A percentile compares a stretch with the other conserved stretches of the same genome.
Evolutionary conservation across 92 coral and sea anemone genomes (phyloP).

Genomic region (Epizoanthus fatuus): DNA sequence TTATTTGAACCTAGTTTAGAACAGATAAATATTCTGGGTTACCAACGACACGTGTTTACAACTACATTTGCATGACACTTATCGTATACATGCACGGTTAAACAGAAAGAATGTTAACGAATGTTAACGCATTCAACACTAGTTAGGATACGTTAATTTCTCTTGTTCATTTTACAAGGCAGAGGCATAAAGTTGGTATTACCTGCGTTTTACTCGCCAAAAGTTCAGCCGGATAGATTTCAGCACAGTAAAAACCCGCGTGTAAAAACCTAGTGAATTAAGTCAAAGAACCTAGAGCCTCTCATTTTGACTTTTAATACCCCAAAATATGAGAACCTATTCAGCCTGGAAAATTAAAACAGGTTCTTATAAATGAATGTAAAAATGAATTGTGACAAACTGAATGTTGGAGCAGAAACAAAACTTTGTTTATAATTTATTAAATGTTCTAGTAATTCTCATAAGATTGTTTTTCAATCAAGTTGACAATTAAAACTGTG

Average conservation of each 20-base stretch:
- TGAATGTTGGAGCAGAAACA: neutral
- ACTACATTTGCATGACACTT: neutral
- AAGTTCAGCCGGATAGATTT: slow-evolving; percentile 3
- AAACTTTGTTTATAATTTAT: slow-evolving; percentile 3
- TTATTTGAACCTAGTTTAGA: slow-evolving; percentile 19
- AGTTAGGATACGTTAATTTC: neutral
- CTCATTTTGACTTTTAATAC: too few species aligned
- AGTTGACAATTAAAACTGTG: slow-evolving; percentile 1
- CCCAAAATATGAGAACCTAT: neutral
- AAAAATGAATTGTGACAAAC: neutral
- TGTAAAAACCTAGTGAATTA: too few species aligned
- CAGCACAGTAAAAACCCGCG: too few species aligned
- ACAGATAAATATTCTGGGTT: slow-evolving; percentile 16
- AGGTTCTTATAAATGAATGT: slow-evolving; percentile 16
- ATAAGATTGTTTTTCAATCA: slow-evolving; percentile 10
- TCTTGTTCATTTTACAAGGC: slow-evolving; percentile 12
- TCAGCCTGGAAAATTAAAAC: neutral
- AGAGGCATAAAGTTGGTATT: neutral
- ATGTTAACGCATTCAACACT: neutral
- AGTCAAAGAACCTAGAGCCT: too few species aligned
- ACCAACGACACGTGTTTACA: slow-evolving; percentile 24
- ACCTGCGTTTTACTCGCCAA: slow-evolving; percentile 6
- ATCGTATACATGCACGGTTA: neutral
- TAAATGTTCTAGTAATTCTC: neutral
- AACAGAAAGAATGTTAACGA: neutral